Conservation (phyloP, 2,113 vertebrate species). For the Callorhinus ursinus region DNA sequence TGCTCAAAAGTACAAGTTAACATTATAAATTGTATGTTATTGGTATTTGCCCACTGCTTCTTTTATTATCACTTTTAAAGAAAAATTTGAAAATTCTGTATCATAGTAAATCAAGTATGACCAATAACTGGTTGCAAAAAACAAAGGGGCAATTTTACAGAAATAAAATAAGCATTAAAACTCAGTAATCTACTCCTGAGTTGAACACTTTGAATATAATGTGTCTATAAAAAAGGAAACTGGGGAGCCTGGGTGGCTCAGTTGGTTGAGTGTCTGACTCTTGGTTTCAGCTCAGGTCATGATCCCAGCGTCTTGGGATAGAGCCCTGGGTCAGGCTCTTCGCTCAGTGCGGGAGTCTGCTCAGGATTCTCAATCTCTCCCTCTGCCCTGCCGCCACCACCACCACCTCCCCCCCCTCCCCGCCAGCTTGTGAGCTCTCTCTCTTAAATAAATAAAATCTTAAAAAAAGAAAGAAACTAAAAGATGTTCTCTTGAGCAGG, state of each 20-base stretch:
- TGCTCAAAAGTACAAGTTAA: neutral
- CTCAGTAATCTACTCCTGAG: neutral
- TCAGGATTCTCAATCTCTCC: neutral
- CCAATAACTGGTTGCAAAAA: neutral
- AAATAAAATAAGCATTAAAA: conserved; percentile 35
- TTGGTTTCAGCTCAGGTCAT: neutral
- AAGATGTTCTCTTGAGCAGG: neutral
- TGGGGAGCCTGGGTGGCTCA: neutral
- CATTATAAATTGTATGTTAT: neutral
- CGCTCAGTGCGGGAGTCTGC: neutral
- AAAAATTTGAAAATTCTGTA: conserved; percentile 6
- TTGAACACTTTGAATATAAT: neutral
- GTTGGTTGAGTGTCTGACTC: neutral
- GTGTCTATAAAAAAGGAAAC: conserved; percentile 4
- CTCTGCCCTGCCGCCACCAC: neutral
- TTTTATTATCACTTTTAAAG: conserved; percentile 33
- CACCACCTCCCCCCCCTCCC: too few species aligned
- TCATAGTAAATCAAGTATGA: conserved; percentile 12
- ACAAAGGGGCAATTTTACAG: neutral
- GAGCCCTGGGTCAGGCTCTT: neutral
- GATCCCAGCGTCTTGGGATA: neutral
- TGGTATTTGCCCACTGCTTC: neutral
- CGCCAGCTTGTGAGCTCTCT: neutral
- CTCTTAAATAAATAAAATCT: neutral
- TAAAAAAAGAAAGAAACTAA: neutral